Conservation (phyloP, 92 coral and sea anemone genomes). For the Bergia sp. region DNA sequence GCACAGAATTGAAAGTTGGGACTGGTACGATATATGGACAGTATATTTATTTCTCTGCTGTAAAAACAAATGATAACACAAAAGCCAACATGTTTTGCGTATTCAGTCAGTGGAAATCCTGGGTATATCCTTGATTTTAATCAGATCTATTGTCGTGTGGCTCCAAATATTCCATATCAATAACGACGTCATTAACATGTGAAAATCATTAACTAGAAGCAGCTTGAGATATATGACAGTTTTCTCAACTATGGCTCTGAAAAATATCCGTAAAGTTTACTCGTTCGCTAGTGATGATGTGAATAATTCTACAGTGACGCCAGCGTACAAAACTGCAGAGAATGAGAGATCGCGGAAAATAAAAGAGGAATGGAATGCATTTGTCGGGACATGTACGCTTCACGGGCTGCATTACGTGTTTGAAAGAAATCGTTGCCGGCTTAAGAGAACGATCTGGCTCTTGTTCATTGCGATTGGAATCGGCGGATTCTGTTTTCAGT, state of each 20-base stretch:
- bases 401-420: slow-evolving; percentile 86
- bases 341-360: slow-evolving; percentile 2
- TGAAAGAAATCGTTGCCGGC: slow-evolving; percentile 73
- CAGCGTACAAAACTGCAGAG: neutral
- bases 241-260: slow-evolving; percentile 4
- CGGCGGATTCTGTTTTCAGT: slow-evolving; percentile 59
- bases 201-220: neutral
- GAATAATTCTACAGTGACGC: neutral
- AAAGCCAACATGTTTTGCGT: neutral
- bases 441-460: slow-evolving; percentile 69
- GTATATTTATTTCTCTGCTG: neutral
- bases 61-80: neutral
- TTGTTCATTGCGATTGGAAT: slow-evolving; percentile 60
- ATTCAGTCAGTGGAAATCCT: neutral
- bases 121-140: neutral
- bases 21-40: neutral
- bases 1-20: neutral
- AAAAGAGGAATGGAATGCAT: slow-evolving; percentile 14
- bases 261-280: slow-evolving; percentile 4
- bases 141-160: neutral
- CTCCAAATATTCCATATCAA: neutral
- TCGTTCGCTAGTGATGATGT: neutral
- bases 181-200: neutral
- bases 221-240: neutral
- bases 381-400: slow-evolving; percentile 53